Percentiles rank a stretch among this genome's conserved stretches.
phyloP scores from a whole-genome alignment of 2,113 vertebrate species.

The Ctenomys sociabilis region DNA sequence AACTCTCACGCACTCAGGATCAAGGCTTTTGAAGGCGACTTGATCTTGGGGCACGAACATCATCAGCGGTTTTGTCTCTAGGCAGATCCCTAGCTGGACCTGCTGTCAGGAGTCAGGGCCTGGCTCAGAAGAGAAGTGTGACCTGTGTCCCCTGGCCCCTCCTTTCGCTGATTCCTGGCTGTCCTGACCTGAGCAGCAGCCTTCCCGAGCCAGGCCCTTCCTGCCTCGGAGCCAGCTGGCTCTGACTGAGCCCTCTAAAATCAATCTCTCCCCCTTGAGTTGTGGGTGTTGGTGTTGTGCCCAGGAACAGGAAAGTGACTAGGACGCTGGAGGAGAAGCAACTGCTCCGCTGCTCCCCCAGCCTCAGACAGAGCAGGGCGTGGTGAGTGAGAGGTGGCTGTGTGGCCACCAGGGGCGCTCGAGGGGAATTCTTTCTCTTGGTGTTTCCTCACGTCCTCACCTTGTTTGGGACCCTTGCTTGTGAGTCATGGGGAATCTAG shows the following conservation, averaged over 20 bases:
- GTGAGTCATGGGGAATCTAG: neutral
- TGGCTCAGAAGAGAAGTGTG: neutral
- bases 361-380: neutral
- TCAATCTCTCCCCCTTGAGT: neutral
- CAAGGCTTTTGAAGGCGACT: neutral
- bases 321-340: neutral
- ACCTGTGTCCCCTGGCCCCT: neutral
- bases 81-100: neutral
- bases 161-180: neutral
- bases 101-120: neutral
- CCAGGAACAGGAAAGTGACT: neutral
- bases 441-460: neutral
- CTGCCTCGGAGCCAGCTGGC: neutral
- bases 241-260: neutral
- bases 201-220: neutral
- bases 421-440: neutral
- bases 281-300: neutral
- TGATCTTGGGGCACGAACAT: neutral
- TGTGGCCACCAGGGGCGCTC: neutral
- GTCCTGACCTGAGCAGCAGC: neutral
- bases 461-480: neutral
- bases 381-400: neutral
- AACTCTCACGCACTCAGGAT: neutral
- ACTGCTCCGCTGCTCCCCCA: neutral
- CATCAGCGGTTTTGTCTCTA: neutral